Percentiles rank a stretch among this genome's conserved stretches.
phyloP scores from a whole-genome alignment of 2,113 vertebrate species.

The human region DNA sequence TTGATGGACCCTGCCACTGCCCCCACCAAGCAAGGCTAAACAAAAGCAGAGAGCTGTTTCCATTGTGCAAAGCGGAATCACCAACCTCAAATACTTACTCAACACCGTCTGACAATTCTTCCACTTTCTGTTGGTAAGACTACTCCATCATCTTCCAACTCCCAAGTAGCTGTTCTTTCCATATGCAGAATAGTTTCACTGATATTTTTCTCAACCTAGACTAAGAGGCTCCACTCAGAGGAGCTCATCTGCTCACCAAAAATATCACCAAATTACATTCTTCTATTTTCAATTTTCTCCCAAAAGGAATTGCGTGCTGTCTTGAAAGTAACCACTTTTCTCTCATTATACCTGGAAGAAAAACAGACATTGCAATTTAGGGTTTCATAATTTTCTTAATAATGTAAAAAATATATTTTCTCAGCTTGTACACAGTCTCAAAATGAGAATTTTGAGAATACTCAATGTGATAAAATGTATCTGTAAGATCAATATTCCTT shows the following conservation, averaged over 20 bases:
- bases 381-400: conserved; percentile 8
- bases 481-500: neutral
- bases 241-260: neutral
- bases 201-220: neutral
- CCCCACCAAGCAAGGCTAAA: neutral
- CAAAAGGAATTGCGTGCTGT: neutral
- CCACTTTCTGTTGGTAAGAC: neutral
- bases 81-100: neutral
- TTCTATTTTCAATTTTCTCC: neutral
- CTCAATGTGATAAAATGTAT: neutral
- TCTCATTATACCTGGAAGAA: neutral
- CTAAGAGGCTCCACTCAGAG: neutral
- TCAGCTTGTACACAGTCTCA: neutral
- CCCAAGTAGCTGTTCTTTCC: neutral
- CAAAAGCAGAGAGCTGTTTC: neutral
- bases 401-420: conserved; percentile 15
- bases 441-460: neutral
- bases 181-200: neutral
- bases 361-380: neutral
- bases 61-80: neutral
- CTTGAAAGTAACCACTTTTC: neutral
- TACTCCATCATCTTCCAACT: neutral
- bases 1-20: neutral
- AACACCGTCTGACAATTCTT: neutral
- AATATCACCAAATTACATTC: neutral